Base-by-base conservation (phyloP, 2,888 invertebrate species). In the Sinotaia quadrata region DNA sequence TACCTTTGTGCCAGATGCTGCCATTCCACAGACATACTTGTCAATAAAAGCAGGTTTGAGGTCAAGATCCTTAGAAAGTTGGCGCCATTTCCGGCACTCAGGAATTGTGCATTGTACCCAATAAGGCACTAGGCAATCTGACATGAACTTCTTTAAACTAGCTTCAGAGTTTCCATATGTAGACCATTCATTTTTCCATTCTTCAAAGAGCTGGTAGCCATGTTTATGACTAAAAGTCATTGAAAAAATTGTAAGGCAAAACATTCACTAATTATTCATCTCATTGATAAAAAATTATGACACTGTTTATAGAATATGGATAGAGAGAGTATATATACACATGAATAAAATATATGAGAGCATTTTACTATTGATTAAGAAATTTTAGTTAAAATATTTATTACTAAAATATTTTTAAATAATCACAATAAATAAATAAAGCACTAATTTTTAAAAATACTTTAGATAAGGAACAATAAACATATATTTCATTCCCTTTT, bases 31-130 rank as follows among this genome's bases (percentile, higher is more conserved):
- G n/a, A 75, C 75, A 75, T 80, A 85, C n/a, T 73, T 77, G 41
- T 72, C 69, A 21, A 84, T 62, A 60, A 83, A 80, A 18, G 76
- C 73, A 8, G 81, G 71, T 5, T 79, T 79, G 1, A 84, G 62
- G 10, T 74, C 69, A 8, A 80, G 78, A 31, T 84, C 82, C 33
- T 79, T 70, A 5, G 84, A 79, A 24, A 88, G 73, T 72, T 85
- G 83, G 36, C 89, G 76, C 89, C 89, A 89, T 69, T 88, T 88
- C 18, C 75, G 71, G 78, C 89, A 89, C 0, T 60, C 63, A 2
- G 61, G 61, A 15, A 72, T 54, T 12, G 75, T 83, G 77, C 89
- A 89, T 74, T 85, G 84, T 18, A 85, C 76, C 89, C 89, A 89
- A 78, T 82, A 88, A 0, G 88, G 88, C 61, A 89, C 75, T 34